These are phyloP conservation scores for Lumbricus terrestris DNA, from an alignment of 2,888 invertebrate genomes.

Conservation along the genomic window DNA sequence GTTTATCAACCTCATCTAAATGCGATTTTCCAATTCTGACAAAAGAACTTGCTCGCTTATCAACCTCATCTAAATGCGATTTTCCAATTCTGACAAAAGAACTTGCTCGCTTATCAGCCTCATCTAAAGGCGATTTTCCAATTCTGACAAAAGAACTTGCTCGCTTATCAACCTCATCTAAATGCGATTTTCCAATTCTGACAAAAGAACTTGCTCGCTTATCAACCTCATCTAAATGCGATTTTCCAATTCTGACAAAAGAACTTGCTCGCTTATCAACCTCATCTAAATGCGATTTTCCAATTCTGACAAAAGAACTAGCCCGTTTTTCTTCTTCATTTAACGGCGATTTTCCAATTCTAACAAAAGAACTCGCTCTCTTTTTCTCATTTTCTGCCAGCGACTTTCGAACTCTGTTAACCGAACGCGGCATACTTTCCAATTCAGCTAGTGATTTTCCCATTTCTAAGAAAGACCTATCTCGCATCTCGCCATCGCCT, in stretches of 20 bases:
- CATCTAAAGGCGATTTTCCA: background rate
- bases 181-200: conserved; percentile 16
- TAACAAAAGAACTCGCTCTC: conserved; percentile 16
- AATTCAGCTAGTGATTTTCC: background rate
- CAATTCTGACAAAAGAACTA: conserved; percentile 30
- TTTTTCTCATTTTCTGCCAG: background rate
- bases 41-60: conserved; percentile 3
- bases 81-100: conserved; percentile 33
- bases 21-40: conserved; percentile 9
- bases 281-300: conserved; percentile 10
- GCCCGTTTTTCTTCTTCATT: conserved; percentile 22
- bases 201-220: conserved; percentile 19
- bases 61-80: background rate
- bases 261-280: conserved; percentile 27
- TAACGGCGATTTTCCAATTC: conserved; percentile 11
- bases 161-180: background rate
- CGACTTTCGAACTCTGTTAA: conserved; percentile 15
- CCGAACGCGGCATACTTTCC: background rate
- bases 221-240: background rate
- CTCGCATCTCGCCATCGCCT: background rate
- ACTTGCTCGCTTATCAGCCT: background rate
- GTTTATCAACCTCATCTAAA: background rate
- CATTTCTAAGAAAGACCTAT: background rate
- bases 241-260: conserved; percentile 33
- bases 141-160: conserved; percentile 16